These are phyloP conservation scores for Drosophila ezoana DNA, from an alignment of 2,888 invertebrate genomes.

Conservation along the genomic window DNA sequence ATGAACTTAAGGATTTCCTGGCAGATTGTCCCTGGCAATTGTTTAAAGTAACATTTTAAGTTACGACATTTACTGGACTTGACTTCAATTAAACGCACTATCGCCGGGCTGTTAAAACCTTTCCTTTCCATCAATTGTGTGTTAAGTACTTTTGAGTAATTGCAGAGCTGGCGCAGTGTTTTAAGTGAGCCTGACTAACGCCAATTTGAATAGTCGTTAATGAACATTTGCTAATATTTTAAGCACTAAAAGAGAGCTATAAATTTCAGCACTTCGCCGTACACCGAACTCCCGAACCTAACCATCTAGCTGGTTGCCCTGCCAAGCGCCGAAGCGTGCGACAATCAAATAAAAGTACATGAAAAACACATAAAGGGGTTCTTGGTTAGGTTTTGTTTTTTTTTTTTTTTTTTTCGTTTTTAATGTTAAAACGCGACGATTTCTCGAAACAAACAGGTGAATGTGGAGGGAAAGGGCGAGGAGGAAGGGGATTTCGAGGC, in stretches of 20 bases:
- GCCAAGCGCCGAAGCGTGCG: slow-evolving; percentile 72
- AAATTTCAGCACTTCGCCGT: slow-evolving; percentile 41
- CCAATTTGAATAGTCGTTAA: slow-evolving; percentile 78
- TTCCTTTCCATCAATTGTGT: slow-evolving; percentile 59
- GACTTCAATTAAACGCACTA: slow-evolving; percentile 7
- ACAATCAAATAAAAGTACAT: slow-evolving; percentile 80
- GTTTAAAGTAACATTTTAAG: not conserved
- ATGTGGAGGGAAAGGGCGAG: not conserved
- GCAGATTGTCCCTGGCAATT: too few species aligned
- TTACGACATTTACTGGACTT: not conserved
- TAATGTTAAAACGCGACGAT: slow-evolving; percentile 76
- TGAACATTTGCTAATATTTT: slow-evolving; percentile 80
- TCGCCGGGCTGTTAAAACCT: slow-evolving; percentile 7
- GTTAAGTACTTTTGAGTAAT: slow-evolving; percentile 75
- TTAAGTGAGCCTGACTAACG: slow-evolving; percentile 58
- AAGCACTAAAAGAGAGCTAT: slow-evolving; percentile 74
- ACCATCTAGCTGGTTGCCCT: not conserved
- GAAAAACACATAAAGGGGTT: slow-evolving; percentile 79
- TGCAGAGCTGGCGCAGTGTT: slow-evolving; percentile 27
- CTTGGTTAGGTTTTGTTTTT: slow-evolving; percentile 29
- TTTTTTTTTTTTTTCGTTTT: slow-evolving; percentile 41
- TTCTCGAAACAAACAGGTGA: slow-evolving; percentile 76
- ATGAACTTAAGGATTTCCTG: not conserved
- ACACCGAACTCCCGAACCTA: not conserved
- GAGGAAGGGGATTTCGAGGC: not conserved